phyloP scores from a whole-genome alignment of 2,888 invertebrate species.

The Nomada flava region DNA sequence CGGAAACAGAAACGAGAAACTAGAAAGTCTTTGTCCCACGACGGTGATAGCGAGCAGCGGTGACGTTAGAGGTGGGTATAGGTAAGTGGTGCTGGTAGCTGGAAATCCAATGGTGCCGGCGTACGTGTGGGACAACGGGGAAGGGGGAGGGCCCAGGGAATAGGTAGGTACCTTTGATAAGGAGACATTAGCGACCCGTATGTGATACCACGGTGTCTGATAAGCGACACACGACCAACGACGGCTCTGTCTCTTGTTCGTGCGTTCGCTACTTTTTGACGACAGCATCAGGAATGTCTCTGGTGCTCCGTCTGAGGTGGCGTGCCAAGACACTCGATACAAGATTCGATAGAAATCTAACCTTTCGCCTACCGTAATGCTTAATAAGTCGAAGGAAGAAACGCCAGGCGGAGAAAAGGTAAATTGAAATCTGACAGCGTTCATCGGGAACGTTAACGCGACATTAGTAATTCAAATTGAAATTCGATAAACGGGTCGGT shows the following conservation, averaged over 20 bases:
- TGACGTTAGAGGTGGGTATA: conserved; percentile 64
- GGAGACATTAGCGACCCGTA: conserved; percentile 84
- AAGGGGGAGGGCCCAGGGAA: conserved; percentile 64
- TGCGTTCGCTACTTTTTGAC: conserved; percentile 66
- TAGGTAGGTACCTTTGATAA: conserved; percentile 80
- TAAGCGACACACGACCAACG: conserved; percentile 75
- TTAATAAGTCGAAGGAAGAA: background rate
- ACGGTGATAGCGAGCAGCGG: conserved; percentile 68
- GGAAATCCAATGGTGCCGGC: conserved; percentile 73
- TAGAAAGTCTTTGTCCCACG: conserved; percentile 77
- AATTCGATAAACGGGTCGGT: conserved; percentile 53
- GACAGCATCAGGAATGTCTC: conserved; percentile 40
- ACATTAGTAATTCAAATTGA: conserved; percentile 36
- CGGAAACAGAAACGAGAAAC: conserved; percentile 74
- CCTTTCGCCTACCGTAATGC: background rate
- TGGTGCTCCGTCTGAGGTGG: background rate
- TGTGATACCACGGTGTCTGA: conserved; percentile 78
- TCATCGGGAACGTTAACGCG: conserved; percentile 3
- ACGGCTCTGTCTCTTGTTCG: conserved; percentile 61
- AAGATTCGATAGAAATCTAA: background rate
- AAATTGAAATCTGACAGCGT: conserved; percentile 16
- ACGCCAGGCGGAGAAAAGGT: background rate
- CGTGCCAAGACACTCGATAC: background rate
- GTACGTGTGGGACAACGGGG: conserved; percentile 68
- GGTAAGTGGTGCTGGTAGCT: conserved; percentile 76